Conservation (phyloP, 2,888 invertebrate genomes). For the Ophioninae sp. region DNA sequence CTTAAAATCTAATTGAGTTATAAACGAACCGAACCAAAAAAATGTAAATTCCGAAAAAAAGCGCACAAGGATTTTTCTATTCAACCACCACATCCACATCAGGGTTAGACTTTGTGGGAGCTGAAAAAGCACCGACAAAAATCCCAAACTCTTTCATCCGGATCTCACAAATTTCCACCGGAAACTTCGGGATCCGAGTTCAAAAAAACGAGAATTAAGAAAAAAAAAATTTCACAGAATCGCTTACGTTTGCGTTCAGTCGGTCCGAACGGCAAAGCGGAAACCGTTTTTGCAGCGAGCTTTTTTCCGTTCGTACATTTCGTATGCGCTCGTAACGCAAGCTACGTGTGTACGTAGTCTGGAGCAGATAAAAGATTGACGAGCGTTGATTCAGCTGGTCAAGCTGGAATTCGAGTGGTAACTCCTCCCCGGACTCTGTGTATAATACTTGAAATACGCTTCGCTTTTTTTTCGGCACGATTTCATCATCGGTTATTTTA, state of each 20-base stretch:
- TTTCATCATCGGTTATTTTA: constrained; percentile 59
- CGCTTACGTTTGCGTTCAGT: not conserved
- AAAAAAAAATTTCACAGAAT: not conserved
- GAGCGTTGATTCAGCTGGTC: constrained; percentile 14
- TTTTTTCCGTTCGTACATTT: not conserved
- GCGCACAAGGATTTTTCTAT: not conserved
- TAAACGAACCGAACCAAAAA: no score
- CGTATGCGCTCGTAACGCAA: constrained; percentile 7
- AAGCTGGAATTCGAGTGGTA: constrained; percentile 44
- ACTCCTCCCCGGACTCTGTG: constrained; percentile 33
- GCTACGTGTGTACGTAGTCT: constrained; percentile 3
- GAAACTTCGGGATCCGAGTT: not conserved
- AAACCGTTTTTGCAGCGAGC: not conserved
- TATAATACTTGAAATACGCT: constrained; percentile 30
- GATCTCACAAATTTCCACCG: not conserved
- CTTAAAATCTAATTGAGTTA: no score
- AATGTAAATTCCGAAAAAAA: not conserved
- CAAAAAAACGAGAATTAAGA: not conserved
- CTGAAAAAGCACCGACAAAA: not conserved
- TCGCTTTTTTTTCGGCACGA: constrained; percentile 52
- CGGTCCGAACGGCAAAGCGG: not conserved
- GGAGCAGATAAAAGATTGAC: constrained; percentile 4
- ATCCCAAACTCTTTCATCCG: not conserved
- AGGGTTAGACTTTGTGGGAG: not conserved
- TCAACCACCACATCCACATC: not conserved